Base-by-base conservation (phyloP, 2,797 vertebrate species). In the Sphenodon punctatus region DNA sequence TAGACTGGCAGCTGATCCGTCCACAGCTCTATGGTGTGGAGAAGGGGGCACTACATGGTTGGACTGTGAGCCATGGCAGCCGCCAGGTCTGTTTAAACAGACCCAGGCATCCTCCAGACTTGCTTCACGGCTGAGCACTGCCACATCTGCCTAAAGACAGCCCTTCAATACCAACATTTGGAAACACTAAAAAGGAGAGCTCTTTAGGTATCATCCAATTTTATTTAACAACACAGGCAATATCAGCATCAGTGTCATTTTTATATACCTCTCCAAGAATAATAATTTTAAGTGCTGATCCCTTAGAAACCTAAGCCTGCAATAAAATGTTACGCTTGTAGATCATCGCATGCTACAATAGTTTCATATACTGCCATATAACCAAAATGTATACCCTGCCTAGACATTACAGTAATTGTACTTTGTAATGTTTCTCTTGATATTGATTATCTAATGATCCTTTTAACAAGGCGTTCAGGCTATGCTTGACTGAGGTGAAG, bases 391-490 rank as follows among this genome's bases (percentile, higher is more conserved):
- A 41, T 7, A 6, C 51, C 59, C 39, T 73, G 46, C 32, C 65
- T 81, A 36, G 3, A 49, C 22, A 68, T 63, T 13, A 75, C 53
- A 75, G 17, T 39, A 25, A 12, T 12, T 70, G 3, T 30, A 32
- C 12, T 58, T 17, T 1, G 14, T 71, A 51, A 34, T 19, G 53
- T 63, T 49, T 85, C 65, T 80, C 19, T 66, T 60, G 51, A 17
- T 75, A 69, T 25, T 80, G 48, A 65, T 75, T 79, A 66, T 51
- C 46, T 86, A 86, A 80, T 66, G n/a, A 79, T 59, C 5, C 14
- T 75, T 82, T 77, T 34, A 81, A 74, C 25, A 63, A 67, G 41
- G 19, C 4, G 46, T 8, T 83, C 6, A 3, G n/a, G 46, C 4
- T 75, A 16, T 78, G 73, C 23, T 73, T 46, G 73, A n/a, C 11